Conservation (phyloP, 2,797 vertebrate genomes). For the Cetoscarus ocellatus region DNA sequence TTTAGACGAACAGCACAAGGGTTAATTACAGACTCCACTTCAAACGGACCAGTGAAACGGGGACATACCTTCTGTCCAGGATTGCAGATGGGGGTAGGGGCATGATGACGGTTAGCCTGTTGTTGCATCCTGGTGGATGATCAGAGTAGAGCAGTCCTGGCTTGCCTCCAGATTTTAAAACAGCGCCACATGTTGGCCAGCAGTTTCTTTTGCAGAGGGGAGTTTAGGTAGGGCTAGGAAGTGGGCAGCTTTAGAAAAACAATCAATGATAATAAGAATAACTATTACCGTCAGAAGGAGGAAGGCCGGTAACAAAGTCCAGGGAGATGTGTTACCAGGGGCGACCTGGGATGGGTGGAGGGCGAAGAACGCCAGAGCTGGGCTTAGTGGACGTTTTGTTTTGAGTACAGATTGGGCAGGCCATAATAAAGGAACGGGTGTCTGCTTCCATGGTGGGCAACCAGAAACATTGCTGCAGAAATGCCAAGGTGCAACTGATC, state of each 20-base stretch:
- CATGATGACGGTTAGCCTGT: neutral
- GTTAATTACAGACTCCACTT: neutral
- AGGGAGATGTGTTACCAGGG: too few relatives aligned
- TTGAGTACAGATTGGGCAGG: neutral
- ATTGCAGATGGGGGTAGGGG: neutral
- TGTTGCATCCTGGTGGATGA: neutral
- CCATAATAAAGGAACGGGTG: neutral
- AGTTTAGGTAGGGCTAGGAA: too few relatives aligned
- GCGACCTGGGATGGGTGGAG: too few relatives aligned
- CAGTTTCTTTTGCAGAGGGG: too few relatives aligned
- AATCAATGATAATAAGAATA: too few relatives aligned
- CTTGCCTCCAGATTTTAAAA: neutral
- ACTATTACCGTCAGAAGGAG: too few relatives aligned
- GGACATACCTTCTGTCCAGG: neutral
- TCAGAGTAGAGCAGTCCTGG: neutral
- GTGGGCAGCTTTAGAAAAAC: too few relatives aligned
- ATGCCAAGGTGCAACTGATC: neutral
- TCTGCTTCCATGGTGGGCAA: neutral
- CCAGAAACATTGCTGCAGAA: neutral
- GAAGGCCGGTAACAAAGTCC: too few relatives aligned
- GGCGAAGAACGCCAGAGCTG: neutral
- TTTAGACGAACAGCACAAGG: neutral
- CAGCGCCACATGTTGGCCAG: neutral
- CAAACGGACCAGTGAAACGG: neutral
- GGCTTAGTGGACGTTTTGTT: neutral